Percentiles rank a stretch among this genome's conserved stretches.
phyloP scores from a whole-genome alignment of 1,140 invertebrate genomes.

The Metaphire vulgaris region DNA sequence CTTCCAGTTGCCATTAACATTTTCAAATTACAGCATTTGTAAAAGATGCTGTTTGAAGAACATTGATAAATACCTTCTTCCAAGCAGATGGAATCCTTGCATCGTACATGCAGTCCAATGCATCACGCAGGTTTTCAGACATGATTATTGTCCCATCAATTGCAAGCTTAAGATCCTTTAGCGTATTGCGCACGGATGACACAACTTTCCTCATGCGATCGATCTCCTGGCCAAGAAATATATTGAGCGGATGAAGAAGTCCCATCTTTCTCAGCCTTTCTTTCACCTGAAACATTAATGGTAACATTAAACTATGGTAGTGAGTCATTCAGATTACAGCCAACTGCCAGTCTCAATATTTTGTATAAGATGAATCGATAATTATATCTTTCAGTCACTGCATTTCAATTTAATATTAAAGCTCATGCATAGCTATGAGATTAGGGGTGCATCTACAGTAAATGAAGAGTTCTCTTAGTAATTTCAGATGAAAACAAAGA shows the following conservation, averaged over 20 bases:
- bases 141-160: conserved; percentile 96
- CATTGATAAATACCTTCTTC: conserved; percentile 86
- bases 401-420: no score
- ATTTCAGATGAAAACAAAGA: no score
- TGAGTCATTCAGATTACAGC: no score
- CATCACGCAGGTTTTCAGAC: conserved; percentile 79
- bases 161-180: conserved; percentile 84
- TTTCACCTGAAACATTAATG: conserved; percentile 76
- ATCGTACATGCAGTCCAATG: conserved; percentile 91
- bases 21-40: no score
- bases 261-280: conserved; percentile 77
- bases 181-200: conserved; percentile 66
- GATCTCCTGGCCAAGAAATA: conserved; percentile 87
- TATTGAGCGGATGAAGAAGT: conserved; percentile 82
- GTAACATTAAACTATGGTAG: conserved; percentile 87
- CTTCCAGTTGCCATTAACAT: no score
- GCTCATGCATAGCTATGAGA: no score
- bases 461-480: no score
- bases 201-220: conserved; percentile 87
- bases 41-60: no score
- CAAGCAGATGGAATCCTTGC: conserved; percentile 83
- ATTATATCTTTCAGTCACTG: no score
- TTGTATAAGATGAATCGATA: neutral
- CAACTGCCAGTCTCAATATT: neutral
- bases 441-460: no score